Conservation (phyloP, 2,797 vertebrate species). For the Enoplosus armatus region DNA sequence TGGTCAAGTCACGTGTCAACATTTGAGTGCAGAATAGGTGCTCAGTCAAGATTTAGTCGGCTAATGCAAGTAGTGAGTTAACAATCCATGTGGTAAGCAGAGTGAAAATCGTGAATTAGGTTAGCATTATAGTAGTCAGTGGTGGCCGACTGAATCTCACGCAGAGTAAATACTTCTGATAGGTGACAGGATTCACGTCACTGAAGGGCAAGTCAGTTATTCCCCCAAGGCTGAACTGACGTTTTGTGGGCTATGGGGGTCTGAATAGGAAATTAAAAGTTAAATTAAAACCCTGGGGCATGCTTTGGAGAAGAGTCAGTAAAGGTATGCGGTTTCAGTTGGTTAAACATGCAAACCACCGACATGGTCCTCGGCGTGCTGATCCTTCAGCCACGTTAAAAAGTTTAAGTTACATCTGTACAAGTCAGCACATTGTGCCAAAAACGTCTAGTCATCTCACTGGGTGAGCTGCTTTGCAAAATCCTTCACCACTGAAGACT, state of each 20-base stretch:
- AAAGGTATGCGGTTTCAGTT: neutral
- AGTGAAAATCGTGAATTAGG: neutral
- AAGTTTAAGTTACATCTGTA: constrained; percentile 67
- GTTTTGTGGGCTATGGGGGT: neutral
- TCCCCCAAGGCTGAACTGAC: neutral
- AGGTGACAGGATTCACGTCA: neutral
- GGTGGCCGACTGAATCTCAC: neutral
- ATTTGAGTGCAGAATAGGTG: neutral
- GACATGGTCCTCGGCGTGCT: neutral
- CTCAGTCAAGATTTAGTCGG: neutral
- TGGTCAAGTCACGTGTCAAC: neutral
- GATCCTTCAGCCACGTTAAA: constrained; percentile 20
- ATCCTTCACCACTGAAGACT: constrained; percentile 81
- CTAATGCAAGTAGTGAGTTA: constrained; percentile 17
- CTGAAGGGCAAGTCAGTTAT: neutral
- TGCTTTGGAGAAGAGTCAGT: neutral
- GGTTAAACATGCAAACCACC: constrained; percentile 15
- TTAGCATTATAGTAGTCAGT: neutral
- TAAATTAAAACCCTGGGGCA: neutral
- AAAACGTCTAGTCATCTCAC: constrained; percentile 46
- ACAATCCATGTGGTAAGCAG: neutral
- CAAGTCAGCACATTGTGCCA: constrained; percentile 62
- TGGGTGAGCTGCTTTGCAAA: constrained; percentile 79
- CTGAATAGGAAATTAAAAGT: neutral
- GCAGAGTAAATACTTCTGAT: no score